Conservation (phyloP, 2,797 vertebrate genomes). For the Mormyrus proboscirostris region DNA sequence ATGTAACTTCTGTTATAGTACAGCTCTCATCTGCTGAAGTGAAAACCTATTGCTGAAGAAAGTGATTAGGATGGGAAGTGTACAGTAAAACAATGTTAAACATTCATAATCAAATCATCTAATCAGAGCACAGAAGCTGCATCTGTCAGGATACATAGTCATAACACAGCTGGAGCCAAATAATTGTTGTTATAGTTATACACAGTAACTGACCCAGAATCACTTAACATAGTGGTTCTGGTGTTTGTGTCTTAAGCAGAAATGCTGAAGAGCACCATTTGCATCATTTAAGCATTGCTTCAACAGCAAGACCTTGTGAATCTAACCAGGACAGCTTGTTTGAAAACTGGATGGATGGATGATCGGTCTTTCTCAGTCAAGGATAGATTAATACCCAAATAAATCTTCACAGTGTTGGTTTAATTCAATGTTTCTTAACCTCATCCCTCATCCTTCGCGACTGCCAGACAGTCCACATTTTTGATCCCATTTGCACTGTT, state of each 20-base stretch:
- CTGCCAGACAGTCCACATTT: neutral
- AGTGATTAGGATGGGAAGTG: neutral
- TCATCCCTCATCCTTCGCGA: neutral
- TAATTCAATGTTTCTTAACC: neutral
- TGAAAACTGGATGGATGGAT: neutral
- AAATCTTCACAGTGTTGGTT: neutral
- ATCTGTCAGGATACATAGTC: neutral
- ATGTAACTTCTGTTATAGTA: neutral
- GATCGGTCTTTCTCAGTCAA: neutral
- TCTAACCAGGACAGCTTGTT: neutral
- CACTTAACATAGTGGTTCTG: neutral
- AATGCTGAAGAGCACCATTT: constrained; percentile 6
- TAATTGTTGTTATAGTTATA: neutral
- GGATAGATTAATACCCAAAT: neutral
- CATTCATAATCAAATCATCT: neutral
- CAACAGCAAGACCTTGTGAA: neutral
- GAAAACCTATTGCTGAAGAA: neutral
- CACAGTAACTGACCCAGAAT: neutral
- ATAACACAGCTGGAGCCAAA: neutral
- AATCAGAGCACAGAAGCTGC: neutral
- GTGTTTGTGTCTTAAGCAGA: neutral
- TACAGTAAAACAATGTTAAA: neutral
- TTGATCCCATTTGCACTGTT: neutral
- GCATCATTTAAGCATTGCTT: neutral
- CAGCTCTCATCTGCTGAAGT: neutral